These are phyloP conservation scores for Latrodectus elegans DNA, from an alignment of 2,888 invertebrate genomes.

Conservation along the genomic window DNA sequence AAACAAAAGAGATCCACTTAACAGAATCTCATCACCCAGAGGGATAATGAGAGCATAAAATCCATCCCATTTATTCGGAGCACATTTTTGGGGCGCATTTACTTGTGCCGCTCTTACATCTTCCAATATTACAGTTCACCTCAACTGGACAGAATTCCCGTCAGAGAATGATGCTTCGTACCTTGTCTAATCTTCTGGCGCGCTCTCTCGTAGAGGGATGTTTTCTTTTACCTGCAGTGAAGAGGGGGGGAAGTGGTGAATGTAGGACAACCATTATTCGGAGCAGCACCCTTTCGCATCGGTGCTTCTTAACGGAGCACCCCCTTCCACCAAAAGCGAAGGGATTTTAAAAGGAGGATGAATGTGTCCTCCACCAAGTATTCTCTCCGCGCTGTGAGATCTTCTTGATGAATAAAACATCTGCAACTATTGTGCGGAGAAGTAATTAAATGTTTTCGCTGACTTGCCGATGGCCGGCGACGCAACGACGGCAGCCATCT, in stretches of 20 bases:
- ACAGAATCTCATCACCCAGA: too few species aligned
- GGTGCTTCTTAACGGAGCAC: neutral
- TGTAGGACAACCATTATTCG: slow-evolving; percentile 20
- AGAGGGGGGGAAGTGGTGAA: slow-evolving; percentile 1
- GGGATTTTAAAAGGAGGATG: slow-evolving; percentile 1
- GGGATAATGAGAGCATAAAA: too few species aligned
- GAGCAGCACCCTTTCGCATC: slow-evolving; percentile 31
- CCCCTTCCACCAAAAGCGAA: slow-evolving; percentile 3
- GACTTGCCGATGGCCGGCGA: slow-evolving; percentile 68
- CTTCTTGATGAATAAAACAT: slow-evolving; percentile 67
- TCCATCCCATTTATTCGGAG: too few species aligned
- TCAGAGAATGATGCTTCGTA: neutral
- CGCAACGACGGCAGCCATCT: slow-evolving; percentile 52
- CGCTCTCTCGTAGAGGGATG: neutral
- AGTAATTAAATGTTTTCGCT: slow-evolving; percentile 70
- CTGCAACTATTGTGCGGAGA: slow-evolving; percentile 57
- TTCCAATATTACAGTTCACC: slow-evolving; percentile 32
- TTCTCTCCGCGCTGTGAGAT: neutral
- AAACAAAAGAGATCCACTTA: too few species aligned
- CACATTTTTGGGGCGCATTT: neutral
- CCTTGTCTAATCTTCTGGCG: slow-evolving; percentile 27
- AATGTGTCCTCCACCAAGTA: slow-evolving; percentile 6
- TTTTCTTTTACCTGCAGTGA: slow-evolving; percentile 52
- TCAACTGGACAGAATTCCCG: slow-evolving; percentile 32
- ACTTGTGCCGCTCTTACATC: neutral